Evolutionary conservation across 2,888 invertebrate species (phyloP).

Genomic region (Loripinus fragilis): DNA sequence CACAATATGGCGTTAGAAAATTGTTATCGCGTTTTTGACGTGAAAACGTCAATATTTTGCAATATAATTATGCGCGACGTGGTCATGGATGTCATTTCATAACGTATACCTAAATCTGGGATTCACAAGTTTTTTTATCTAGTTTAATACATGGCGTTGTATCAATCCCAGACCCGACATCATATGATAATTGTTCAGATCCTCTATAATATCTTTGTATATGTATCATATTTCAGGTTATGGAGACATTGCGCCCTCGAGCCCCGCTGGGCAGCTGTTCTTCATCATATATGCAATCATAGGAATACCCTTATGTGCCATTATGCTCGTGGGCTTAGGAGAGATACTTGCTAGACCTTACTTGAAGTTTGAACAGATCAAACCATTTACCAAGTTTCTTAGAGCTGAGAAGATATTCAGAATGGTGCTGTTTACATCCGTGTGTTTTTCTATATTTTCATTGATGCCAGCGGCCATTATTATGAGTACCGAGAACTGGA

Average conservation of each 20-base stretch:
- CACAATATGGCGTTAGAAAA: too few relatives aligned
- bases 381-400: constrained; percentile 37
- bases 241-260: constrained; percentile 61
- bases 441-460: constrained; percentile 36
- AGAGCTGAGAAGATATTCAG: constrained; percentile 36
- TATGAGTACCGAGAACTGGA: constrained; percentile 64
- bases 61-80: too few relatives aligned
- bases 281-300: constrained; percentile 58
- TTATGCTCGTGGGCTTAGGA: constrained; percentile 51
- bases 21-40: too few relatives aligned
- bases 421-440: constrained; percentile 22
- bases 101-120: too few relatives aligned
- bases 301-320: constrained; percentile 58
- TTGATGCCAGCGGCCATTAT: constrained; percentile 57
- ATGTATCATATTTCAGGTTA: constrained; percentile 61
- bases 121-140: too few relatives aligned
- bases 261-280: constrained; percentile 56
- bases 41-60: too few relatives aligned
- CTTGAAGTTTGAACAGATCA: constrained; percentile 34
- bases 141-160: too few relatives aligned
- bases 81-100: too few relatives aligned
- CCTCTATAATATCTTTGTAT: too few relatives aligned
- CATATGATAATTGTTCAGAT: too few relatives aligned
- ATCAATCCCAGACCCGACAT: too few relatives aligned
- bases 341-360: constrained; percentile 47